Conservation (phyloP, 2,888 invertebrate species). For the Leucozona laternaria region DNA sequence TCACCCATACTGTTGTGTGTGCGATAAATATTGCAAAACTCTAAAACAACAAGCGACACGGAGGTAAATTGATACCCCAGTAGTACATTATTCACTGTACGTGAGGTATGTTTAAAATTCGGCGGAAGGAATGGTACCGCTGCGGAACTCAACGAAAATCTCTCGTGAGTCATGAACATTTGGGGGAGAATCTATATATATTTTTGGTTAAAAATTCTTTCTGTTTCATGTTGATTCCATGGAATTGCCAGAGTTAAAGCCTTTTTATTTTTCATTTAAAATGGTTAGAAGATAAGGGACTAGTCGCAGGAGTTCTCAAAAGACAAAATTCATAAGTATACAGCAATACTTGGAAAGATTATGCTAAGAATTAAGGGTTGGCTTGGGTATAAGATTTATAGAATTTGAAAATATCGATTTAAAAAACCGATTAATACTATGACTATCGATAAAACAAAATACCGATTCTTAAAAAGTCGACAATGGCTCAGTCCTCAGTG, state of each 20-base stretch:
- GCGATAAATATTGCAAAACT: slow-evolving; percentile 69
- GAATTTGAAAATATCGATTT: no score
- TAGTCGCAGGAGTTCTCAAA: no score
- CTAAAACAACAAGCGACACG: slow-evolving; percentile 56
- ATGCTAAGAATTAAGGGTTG: no score
- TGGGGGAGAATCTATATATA: slow-evolving; percentile 6
- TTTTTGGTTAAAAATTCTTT: slow-evolving; percentile 9
- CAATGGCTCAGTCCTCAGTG: no score
- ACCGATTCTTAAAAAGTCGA: no score
- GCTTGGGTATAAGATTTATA: no score
- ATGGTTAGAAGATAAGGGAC: no score
- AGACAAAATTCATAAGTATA: no score
- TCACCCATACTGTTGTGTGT: slow-evolving; percentile 46
- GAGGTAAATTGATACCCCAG: slow-evolving; percentile 66
- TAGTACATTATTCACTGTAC: slow-evolving; percentile 47
- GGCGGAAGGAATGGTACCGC: slow-evolving; percentile 31
- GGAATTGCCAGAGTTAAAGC: slow-evolving; percentile 41
- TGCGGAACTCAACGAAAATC: slow-evolving; percentile 25
- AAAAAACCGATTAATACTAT: no score
- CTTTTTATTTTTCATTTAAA: not conserved
- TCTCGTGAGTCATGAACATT: slow-evolving; percentile 55
- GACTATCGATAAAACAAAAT: no score
- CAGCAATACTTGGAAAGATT: no score
- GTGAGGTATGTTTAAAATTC: slow-evolving; percentile 43
- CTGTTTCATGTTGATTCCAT: not conserved